A percentile compares a stretch with the other conserved stretches of the same genome.
phyloP scores from a whole-genome alignment of 2,113 vertebrate species.

The Ptychochromis oligacanthus region DNA sequence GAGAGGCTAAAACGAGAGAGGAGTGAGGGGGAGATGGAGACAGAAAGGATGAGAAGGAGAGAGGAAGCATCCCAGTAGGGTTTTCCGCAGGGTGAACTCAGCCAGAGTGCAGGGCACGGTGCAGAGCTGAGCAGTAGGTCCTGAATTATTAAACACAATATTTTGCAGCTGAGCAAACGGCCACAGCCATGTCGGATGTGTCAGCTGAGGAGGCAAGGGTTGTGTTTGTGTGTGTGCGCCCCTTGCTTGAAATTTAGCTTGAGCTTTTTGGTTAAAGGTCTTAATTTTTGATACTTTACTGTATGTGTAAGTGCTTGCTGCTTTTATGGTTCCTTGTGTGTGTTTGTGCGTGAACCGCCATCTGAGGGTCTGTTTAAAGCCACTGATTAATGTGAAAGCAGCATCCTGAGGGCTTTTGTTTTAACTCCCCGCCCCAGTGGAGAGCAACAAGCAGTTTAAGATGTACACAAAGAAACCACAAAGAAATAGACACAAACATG shows the following conservation, averaged over 20 bases:
- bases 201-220: constrained; percentile 49
- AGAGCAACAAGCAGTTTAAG: constrained; percentile 12
- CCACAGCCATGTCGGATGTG: constrained; percentile 42
- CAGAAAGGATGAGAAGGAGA: constrained; percentile 17
- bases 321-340: neutral
- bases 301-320: neutral
- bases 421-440: constrained; percentile 3
- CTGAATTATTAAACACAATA: constrained; percentile 80
- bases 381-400: constrained; percentile 38
- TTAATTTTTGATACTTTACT: neutral
- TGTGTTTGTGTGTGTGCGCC: neutral
- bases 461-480: neutral
- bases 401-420: neutral
- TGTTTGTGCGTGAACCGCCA: neutral
- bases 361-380: constrained; percentile 7
- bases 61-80: constrained; percentile 46
- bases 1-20: constrained; percentile 19
- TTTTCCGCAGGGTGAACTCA: constrained; percentile 57
- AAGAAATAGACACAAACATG: neutral
- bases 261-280: neutral
- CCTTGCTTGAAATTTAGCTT: neutral
- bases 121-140: constrained; percentile 54
- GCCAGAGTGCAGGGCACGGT: constrained; percentile 26
- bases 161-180: constrained; percentile 71
- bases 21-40: neutral